Evolutionary conservation across 2,888 invertebrate species (phyloP).

Genomic region (Synanthedon myopaeformis): DNA sequence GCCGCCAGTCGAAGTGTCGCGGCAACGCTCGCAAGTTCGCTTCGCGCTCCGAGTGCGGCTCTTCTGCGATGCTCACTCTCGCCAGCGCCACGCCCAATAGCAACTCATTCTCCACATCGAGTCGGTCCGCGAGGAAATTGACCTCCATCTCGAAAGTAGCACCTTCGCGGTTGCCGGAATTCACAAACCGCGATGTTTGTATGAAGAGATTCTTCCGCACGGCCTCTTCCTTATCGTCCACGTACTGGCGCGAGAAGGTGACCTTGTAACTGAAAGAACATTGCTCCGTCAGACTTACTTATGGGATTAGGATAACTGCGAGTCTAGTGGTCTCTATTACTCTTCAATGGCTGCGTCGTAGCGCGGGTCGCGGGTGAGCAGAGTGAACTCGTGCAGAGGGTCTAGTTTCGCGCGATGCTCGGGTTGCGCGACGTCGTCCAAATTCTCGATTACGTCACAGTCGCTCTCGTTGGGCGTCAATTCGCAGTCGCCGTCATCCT

Average conservation of each 20-base stretch:
- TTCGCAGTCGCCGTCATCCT: conserved; percentile 15
- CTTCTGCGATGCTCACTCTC: conserved; percentile 18
- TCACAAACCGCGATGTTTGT: conserved; percentile 33
- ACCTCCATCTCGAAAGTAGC: conserved; percentile 30
- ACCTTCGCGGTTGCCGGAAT: conserved; percentile 44
- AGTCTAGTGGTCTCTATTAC: background rate
- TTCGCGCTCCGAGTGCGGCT: conserved; percentile 23
- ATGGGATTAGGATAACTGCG: background rate
- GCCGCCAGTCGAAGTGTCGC: conserved; percentile 46
- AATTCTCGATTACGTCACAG: conserved; percentile 24
- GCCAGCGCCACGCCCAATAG: conserved; percentile 23
- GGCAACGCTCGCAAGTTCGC: conserved; percentile 27
- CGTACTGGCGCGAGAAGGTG: conserved; percentile 29
- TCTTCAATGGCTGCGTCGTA: conserved; percentile 16
- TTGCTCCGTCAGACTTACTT: background rate
- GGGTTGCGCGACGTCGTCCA: conserved; percentile 16
- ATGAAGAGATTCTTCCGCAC: conserved; percentile 41
- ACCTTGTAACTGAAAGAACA: conserved; percentile 25
- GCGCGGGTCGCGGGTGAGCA: conserved; percentile 29
- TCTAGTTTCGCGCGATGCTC: conserved; percentile 31
- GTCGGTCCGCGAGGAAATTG: conserved; percentile 41
- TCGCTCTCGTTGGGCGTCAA: conserved; percentile 18
- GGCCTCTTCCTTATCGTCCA: conserved; percentile 37
- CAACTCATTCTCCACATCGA: conserved; percentile 27
- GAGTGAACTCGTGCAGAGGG: conserved; percentile 46